A percentile compares a stretch with the other conserved stretches of the same genome.
Conservation (phyloP, 2,113 vertebrate genomes). For the Cebus imitator region DNA sequence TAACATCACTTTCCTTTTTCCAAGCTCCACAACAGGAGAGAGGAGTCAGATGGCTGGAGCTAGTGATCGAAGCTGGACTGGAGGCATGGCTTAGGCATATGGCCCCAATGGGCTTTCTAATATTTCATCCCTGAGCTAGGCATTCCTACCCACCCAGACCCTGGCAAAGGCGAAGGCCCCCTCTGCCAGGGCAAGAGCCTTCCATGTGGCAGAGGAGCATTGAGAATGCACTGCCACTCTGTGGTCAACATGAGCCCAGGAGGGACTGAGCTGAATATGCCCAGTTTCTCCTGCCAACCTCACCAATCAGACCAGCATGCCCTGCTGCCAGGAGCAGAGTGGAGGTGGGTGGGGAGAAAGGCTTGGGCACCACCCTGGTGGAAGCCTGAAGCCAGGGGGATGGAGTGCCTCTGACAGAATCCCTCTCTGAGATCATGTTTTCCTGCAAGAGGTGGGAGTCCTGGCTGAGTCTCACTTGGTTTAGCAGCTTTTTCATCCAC, state of each 20-base stretch:
- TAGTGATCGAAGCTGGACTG: no score
- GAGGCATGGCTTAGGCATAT: neutral
- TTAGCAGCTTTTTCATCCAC: neutral
- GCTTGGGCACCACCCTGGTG: fast-evolving
- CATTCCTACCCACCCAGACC: no score
- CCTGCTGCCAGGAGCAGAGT: neutral
- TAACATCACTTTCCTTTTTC: neutral
- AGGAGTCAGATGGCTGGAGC: neutral
- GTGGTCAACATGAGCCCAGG: neutral
- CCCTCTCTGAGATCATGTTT: neutral
- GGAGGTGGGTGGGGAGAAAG: neutral
- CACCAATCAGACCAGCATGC: neutral
- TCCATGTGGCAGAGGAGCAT: neutral
- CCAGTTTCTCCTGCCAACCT: neutral
- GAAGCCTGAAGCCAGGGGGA: no score
- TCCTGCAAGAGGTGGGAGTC: neutral
- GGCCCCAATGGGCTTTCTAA: neutral
- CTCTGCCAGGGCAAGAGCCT: neutral
- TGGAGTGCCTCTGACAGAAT: neutral
- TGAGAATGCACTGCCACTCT: neutral
- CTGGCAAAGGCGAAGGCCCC: neutral
- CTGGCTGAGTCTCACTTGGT: fast-evolving
- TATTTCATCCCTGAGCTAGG: fast-evolving
- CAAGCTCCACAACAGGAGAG: neutral
- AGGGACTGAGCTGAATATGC: neutral